phyloP scores from a whole-genome alignment of 2,888 invertebrate genomes.

The Drepana falcataria region DNA sequence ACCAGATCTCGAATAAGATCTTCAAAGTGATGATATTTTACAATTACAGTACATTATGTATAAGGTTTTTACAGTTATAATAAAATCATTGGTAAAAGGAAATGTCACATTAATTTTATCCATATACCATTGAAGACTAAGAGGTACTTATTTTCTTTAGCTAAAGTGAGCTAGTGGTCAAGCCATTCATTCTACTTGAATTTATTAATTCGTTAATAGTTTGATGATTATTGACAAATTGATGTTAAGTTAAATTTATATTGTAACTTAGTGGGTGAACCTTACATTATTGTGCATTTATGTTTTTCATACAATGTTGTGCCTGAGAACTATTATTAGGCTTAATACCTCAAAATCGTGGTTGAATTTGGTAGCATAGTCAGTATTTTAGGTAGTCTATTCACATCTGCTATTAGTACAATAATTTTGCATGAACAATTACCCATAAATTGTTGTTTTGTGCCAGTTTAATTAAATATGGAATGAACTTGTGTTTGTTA shows the following conservation, averaged over 20 bases:
- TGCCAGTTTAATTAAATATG: background rate
- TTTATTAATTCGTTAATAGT: no score
- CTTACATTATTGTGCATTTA: background rate
- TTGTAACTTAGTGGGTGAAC: background rate
- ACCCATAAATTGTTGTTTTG: background rate
- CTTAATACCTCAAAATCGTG: background rate
- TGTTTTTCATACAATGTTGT: background rate
- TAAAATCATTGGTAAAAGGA: constrained; percentile 50
- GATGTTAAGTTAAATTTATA: no score
- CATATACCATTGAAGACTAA: background rate
- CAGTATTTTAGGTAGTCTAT: background rate
- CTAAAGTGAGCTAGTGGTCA: background rate
- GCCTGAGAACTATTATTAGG: background rate
- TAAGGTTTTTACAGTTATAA: constrained; percentile 76
- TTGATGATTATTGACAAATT: background rate
- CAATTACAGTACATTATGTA: constrained; percentile 65
- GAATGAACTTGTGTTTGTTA: constrained; percentile 1
- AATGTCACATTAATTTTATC: constrained; percentile 4
- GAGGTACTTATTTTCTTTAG: constrained; percentile 1
- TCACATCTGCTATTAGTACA: background rate
- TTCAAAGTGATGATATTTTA: constrained; percentile 45
- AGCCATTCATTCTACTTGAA: background rate
- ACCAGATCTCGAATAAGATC: constrained; percentile 84
- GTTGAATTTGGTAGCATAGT: background rate
- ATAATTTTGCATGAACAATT: background rate